Percentiles rank a stretch among this genome's conserved stretches.
These are phyloP conservation scores for Vanessa atalanta DNA, from an alignment of 1,140 invertebrate genomes.

Conservation along the genomic window DNA sequence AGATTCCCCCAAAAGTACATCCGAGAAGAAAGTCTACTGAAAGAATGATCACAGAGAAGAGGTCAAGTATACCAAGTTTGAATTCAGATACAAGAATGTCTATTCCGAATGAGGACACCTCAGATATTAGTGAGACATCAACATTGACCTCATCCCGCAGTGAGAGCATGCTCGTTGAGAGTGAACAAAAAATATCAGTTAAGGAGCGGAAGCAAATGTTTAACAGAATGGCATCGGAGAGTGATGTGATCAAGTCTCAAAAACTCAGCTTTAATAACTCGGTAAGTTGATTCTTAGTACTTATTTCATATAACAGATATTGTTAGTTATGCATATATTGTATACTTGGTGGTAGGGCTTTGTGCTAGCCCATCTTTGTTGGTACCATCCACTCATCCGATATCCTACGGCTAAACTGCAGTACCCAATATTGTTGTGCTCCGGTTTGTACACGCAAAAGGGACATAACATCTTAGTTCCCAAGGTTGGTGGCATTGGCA, in stretches of 20 bases:
- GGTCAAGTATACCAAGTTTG: conserved; percentile 44
- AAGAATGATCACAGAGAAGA: conserved; percentile 53
- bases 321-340: too few species aligned
- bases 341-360: too few species aligned
- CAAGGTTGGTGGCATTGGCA: too few species aligned
- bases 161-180: conserved; percentile 68
- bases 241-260: conserved; percentile 82
- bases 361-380: too few species aligned
- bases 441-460: too few species aligned
- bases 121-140: conserved; percentile 29
- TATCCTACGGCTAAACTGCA: too few species aligned
- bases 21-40: conserved; percentile 64
- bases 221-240: conserved; percentile 92
- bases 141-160: conserved; percentile 59
- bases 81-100: conserved; percentile 42
- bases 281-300: conserved; percentile 47
- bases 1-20: conserved; percentile 66
- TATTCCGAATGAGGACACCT: conserved; percentile 49
- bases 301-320: too few species aligned
- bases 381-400: too few species aligned
- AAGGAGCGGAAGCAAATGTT: conserved; percentile 96
- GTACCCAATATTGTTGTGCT: too few species aligned
- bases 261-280: conserved; percentile 58
- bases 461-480: too few species aligned
- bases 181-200: conserved; percentile 88